phyloP scores from a whole-genome alignment of 1,140 invertebrate genomes.

The Diuraphis noxia region DNA sequence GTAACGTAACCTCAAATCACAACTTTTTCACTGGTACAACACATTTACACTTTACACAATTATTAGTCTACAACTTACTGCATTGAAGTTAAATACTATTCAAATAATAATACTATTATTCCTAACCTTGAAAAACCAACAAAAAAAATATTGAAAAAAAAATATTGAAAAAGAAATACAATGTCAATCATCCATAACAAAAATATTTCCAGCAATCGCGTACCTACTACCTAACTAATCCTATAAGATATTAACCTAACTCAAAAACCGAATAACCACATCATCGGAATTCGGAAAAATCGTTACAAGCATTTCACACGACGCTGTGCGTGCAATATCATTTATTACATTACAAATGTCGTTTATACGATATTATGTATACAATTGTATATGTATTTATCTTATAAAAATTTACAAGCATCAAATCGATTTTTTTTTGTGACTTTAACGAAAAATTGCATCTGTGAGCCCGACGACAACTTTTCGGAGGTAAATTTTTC shows the following conservation, averaged over 20 bases:
- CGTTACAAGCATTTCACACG: neutral
- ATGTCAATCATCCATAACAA: neutral
- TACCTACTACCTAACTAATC: neutral
- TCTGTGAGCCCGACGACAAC: neutral
- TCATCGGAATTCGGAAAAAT: neutral
- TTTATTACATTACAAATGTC: neutral
- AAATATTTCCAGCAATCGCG: neutral
- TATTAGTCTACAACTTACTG: neutral
- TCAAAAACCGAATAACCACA: neutral
- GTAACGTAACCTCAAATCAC: neutral
- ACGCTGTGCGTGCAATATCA: neutral
- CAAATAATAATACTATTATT: neutral
- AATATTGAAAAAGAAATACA: neutral
- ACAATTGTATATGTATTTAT: neutral
- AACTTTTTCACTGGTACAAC: neutral
- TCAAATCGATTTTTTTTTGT: neutral
- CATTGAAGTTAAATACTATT: neutral
- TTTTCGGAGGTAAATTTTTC: neutral
- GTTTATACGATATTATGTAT: neutral
- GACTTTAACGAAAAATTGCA: neutral
- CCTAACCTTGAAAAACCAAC: neutral
- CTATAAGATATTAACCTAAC: neutral
- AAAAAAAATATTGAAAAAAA: too few species aligned
- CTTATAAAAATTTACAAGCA: neutral
- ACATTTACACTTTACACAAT: neutral